Evolutionary conservation across 2,797 vertebrate genomes (phyloP), one percentile per base, ranked within the genome.

Genomic region (Tangara arthus): DNA sequence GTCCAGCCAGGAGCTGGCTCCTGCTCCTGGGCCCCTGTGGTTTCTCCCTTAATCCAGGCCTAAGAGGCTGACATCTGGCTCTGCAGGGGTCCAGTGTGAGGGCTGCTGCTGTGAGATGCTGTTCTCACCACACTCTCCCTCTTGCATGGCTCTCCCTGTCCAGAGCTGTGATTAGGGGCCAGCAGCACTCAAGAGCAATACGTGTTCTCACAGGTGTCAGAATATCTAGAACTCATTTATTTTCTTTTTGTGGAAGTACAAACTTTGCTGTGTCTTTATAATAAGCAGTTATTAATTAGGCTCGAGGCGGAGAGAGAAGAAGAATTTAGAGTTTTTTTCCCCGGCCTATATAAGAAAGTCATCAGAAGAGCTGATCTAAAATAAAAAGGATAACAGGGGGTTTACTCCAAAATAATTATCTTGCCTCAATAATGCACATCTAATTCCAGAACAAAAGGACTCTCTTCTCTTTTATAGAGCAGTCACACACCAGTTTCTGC

Each of bases 121-220:
- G 6, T 16, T 69, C 46, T 83, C 23, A 8, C 13, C 28, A 4
- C 1, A 0, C 59, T 60, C 24, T 73, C 32, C 55, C 18, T 1
- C 0, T 11, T 13, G 37, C 17, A 1, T 2, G 4, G 11, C 6
- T 56, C 41, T 27, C 28, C 22, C 11, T 1, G 0, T 28, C 52
- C 60, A 30, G 42, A 81, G 46, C 49, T 69, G 32, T 4, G 3
- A 8, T 34, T 21, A 12, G 21, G 2, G 12, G 3, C 12, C 46
- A 65, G 42, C 50, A 55, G 28, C 6, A 2, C 47, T 41, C 18
- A 2, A 52, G 30, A 77, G 32, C 19, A 21, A 6, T 7, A 11
- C 15, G 3, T 63, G 41, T 82, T 73, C 70, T 69, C 50, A 39
- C 19, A 42, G 50, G 18, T 35, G n/a, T 84, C 69, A 17, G 30